Evolutionary conservation across 2,113 vertebrate species (phyloP), one percentile per base, ranked within the genome.

Genomic region (Vulpes vulpes): DNA sequence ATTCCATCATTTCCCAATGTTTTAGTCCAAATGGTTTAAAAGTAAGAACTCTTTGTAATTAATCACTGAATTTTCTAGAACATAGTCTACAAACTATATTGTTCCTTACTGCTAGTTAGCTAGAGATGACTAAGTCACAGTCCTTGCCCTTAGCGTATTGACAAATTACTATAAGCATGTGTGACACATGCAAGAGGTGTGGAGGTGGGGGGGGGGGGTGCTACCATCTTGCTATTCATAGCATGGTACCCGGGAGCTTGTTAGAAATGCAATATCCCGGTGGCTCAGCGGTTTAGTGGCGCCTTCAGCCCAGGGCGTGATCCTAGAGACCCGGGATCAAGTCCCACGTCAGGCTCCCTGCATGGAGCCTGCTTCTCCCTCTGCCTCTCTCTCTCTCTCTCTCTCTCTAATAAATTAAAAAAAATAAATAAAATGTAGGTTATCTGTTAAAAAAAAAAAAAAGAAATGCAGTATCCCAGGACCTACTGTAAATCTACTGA

Each of bases 51-150:
- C 53, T 60, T 89, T 64, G n/a, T 12, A 55, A 73, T 73, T 16
- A 27, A 25, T 51, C 19, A 59, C 35, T 88, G 83, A 59, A 30
- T 64, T 89, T 96, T 73, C n/a, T 35, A 93, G 89, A 97, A 78
- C 10, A 19, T n/a, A 60, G 5, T 71, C 60, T 17, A 86, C 2
- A 69, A 89, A 90, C 30, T 19, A 14, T 43, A 9, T 19, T 35
- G 62, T 27, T 89, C 8, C 11, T 32, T 27, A 35, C 27, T 12
- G n/a, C 51, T 65, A 55, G n/a, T 22, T 49, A 73, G 5, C 35
- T 65, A 55, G 1, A 62, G 1, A 43, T 78, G n/a, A 90, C 5
- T 73, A 57, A 32, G 23, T 51, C 23, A 78, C 15, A 76, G 53
- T 91, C 43, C 30, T 16, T 91, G 38, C 60, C 38, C 57, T 71